Percentiles rank a stretch among this genome's conserved stretches.
Evolutionary conservation across 2,113 vertebrate genomes (phyloP).

Genomic region (Clinocottus analis): DNA sequence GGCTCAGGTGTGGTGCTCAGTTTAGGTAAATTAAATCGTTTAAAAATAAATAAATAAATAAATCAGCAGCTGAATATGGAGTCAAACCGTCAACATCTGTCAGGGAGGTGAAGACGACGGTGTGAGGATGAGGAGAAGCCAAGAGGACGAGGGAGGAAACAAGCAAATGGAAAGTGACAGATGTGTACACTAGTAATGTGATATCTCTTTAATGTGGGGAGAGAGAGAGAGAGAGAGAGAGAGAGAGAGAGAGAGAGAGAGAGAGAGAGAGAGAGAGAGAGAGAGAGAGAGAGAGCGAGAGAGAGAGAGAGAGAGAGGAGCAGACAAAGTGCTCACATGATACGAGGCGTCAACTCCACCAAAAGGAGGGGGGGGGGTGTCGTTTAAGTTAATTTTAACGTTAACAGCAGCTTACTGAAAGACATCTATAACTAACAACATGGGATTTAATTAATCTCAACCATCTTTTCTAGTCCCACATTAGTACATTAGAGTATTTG

Average conservation of each 20-base stretch:
- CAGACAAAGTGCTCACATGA: neutral
- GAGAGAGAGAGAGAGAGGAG: neutral
- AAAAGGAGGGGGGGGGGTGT: no score
- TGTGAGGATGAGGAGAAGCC: neutral
- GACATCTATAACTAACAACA: neutral
- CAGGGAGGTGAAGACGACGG: neutral
- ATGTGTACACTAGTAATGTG: neutral
- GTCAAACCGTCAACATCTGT: no score
- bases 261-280: neutral
- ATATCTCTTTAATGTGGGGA: neutral
- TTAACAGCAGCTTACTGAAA: neutral
- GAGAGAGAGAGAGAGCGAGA: neutral
- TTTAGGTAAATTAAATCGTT: no score
- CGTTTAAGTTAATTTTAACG: neutral
- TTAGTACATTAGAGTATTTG: slow-evolving; percentile 5
- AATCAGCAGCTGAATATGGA: no score
- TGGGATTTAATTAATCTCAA: slow-evolving; percentile 21
- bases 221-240: neutral
- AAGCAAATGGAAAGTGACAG: slow-evolving; percentile 1
- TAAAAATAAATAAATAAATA: no score
- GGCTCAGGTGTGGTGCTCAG: no score
- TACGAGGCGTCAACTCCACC: neutral
- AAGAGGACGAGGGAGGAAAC: neutral
- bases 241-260: neutral
- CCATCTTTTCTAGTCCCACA: slow-evolving; percentile 2